These are phyloP conservation scores for Macaria liturata DNA, from an alignment of 2,888 invertebrate species.

Conservation along the genomic window DNA sequence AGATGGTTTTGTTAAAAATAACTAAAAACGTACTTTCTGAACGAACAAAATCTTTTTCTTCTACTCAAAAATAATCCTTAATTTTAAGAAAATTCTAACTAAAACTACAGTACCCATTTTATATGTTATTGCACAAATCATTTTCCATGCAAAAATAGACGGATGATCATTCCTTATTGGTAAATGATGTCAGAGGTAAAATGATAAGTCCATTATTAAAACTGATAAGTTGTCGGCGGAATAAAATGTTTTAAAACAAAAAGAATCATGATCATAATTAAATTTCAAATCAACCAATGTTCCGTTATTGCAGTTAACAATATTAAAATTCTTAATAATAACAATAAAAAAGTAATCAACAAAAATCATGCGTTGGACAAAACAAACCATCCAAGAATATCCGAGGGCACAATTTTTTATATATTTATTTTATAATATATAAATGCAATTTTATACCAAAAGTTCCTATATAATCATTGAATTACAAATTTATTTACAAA, in stretches of 20 bases:
- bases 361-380: constrained; percentile 69
- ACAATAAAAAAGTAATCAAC: constrained; percentile 80
- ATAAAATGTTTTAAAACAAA: constrained; percentile 1
- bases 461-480: constrained; percentile 65
- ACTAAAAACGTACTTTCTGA: constrained; percentile 19
- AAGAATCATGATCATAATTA: constrained; percentile 37
- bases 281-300: constrained; percentile 40
- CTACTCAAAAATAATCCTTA: constrained; percentile 55
- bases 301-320: constrained; percentile 74
- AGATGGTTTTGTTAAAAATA: constrained; percentile 69
- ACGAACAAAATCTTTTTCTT: constrained; percentile 52
- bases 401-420: constrained; percentile 61
- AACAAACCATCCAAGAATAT: constrained; percentile 78
- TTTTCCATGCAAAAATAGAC: constrained; percentile 73
- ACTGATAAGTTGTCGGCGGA: not conserved
- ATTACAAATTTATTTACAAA: constrained; percentile 79
- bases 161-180: constrained; percentile 43
- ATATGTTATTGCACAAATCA: constrained; percentile 71
- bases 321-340: constrained; percentile 81
- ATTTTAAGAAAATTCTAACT: constrained; percentile 59
- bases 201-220: too few relatives aligned
- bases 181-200: constrained; percentile 1
- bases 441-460: constrained; percentile 78
- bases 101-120: constrained; percentile 67
- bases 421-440: constrained; percentile 58